Conservation (phyloP, 2,113 vertebrate genomes). For the Bucco capensis region DNA sequence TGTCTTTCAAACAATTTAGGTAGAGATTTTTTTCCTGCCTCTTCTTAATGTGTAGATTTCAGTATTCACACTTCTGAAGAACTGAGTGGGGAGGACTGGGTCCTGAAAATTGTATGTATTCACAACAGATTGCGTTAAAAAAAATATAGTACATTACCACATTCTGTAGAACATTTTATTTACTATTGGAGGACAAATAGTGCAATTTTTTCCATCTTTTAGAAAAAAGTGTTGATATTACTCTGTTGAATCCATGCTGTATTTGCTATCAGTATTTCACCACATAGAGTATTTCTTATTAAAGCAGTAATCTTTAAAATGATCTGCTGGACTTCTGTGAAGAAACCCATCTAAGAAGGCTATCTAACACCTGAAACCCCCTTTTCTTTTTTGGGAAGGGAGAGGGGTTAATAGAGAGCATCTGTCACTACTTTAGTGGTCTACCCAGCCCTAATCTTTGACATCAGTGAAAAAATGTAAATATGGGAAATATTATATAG, state of each 20-base stretch:
- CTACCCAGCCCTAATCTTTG: no score
- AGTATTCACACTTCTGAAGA: not conserved
- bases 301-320: not conserved
- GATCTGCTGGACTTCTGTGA: not conserved
- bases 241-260: not conserved
- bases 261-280: not conserved
- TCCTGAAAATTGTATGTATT: not conserved
- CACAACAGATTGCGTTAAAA: not conserved
- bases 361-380: not conserved
- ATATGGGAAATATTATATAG: no score
- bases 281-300: not conserved
- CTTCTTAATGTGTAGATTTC: not conserved
- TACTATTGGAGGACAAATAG: not conserved
- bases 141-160: not conserved
- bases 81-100: accelerated
- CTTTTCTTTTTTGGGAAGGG: no score
- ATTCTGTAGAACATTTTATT: not conserved
- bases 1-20: not conserved
- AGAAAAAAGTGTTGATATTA: not conserved
- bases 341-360: not conserved
- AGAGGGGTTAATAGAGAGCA: no score
- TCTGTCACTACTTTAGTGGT: no score
- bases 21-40: not conserved
- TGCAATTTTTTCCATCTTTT: not conserved
- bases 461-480: no score